Evolutionary conservation across 2,888 invertebrate genomes (phyloP).

Genomic region (Epinotia ramella): DNA sequence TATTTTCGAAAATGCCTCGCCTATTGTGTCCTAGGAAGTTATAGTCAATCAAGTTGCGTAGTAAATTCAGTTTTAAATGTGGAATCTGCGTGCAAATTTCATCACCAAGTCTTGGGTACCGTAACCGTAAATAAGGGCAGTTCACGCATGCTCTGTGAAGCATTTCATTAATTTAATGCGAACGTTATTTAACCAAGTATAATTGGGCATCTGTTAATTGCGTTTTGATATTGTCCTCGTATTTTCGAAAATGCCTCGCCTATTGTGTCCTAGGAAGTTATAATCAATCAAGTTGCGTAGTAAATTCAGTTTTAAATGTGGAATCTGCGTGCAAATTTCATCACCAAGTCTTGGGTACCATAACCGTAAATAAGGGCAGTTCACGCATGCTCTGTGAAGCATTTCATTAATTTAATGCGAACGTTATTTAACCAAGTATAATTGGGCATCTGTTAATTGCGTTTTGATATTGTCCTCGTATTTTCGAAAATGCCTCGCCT

Average conservation of each 20-base stretch:
- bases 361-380: too few relatives aligned
- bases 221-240: background rate
- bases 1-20: slow-evolving; percentile 20
- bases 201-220: background rate
- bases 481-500: slow-evolving; percentile 18
- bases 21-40: background rate
- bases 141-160: too few relatives aligned
- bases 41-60: slow-evolving; percentile 43
- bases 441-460: background rate
- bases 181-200: background rate
- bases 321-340: slow-evolving; percentile 44
- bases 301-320: slow-evolving; percentile 34
- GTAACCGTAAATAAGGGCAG: background rate
- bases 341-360: too few relatives aligned
- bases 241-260: slow-evolving; percentile 19
- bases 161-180: too few relatives aligned
- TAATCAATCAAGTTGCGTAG: slow-evolving; percentile 44
- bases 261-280: background rate
- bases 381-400: too few relatives aligned
- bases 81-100: slow-evolving; percentile 43
- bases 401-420: too few relatives aligned
- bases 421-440: background rate
- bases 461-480: background rate
- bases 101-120: too few relatives aligned
- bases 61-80: slow-evolving; percentile 36